These are phyloP conservation scores for Lamellibrachia luymesi DNA, from an alignment of 1,140 invertebrate genomes.

Conservation along the genomic window DNA sequence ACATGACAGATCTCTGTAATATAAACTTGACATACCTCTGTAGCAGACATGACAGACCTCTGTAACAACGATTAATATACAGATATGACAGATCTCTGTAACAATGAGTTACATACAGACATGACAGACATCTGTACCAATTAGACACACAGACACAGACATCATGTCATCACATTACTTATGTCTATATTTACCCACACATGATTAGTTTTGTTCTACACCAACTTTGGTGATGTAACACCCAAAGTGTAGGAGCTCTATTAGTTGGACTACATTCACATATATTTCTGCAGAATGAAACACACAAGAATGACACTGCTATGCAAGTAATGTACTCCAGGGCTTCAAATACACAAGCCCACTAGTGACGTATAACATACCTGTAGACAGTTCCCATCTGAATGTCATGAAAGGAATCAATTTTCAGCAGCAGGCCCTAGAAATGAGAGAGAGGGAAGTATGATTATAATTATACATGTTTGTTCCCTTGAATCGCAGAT, in stretches of 20 bases:
- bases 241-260: too few species aligned
- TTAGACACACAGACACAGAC: background rate
- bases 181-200: too few species aligned
- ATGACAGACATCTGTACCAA: background rate
- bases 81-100: too few species aligned
- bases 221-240: too few species aligned
- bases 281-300: too few species aligned
- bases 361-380: conserved; percentile 29
- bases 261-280: too few species aligned
- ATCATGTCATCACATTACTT: background rate
- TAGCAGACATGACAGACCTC: too few species aligned
- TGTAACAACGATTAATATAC: too few species aligned
- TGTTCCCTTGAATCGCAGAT: background rate
- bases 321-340: too few species aligned
- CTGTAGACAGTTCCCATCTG: conserved; percentile 93
- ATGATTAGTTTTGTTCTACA: too few species aligned
- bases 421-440: conserved; percentile 83
- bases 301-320: too few species aligned
- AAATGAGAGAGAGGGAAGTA: background rate
- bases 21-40: too few species aligned
- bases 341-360: background rate
- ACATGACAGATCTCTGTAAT: conserved; percentile 67
- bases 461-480: background rate
- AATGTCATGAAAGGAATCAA: conserved; percentile 95
- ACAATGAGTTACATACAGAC: background rate